A percentile compares a stretch with the other conserved stretches of the same genome.
Evolutionary conservation across 2,797 vertebrate species (phyloP).

Genomic region (Caiman crocodilus): DNA sequence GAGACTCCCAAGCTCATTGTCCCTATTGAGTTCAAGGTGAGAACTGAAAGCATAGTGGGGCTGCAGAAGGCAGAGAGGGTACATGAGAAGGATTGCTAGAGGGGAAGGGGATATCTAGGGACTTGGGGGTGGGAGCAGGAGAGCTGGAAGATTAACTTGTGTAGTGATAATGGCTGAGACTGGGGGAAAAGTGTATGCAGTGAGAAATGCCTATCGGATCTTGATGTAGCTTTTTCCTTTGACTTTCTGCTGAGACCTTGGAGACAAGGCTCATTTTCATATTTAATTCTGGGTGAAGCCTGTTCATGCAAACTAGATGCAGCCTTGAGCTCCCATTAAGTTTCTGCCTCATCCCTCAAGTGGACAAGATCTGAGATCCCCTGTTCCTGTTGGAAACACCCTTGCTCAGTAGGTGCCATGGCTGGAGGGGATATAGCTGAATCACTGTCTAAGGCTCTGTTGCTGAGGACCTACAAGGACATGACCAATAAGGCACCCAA

Average conservation of each 20-base stretch:
- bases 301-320: not conserved
- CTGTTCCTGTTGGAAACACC: not conserved
- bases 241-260: not conserved
- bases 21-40: constrained; percentile 84
- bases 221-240: not conserved
- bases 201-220: not conserved
- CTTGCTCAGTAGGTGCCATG: not conserved
- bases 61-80: not conserved
- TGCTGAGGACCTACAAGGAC: not conserved
- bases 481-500: not conserved
- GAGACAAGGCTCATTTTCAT: not conserved
- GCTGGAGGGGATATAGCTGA: not conserved
- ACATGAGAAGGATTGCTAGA: not conserved
- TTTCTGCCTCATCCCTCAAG: not conserved
- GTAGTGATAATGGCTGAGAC: not conserved
- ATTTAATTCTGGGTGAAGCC: not conserved
- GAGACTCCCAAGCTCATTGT: constrained; percentile 84
- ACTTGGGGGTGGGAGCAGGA: not conserved
- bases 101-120: not conserved
- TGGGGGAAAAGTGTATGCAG: not conserved
- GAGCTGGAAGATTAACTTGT: not conserved
- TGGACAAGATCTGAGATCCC: not conserved
- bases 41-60: not conserved
- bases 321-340: not conserved
- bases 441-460: not conserved